These are phyloP conservation scores for Coturnix japonica DNA, from an alignment of 2,113 vertebrate species.

Conservation along the genomic window DNA sequence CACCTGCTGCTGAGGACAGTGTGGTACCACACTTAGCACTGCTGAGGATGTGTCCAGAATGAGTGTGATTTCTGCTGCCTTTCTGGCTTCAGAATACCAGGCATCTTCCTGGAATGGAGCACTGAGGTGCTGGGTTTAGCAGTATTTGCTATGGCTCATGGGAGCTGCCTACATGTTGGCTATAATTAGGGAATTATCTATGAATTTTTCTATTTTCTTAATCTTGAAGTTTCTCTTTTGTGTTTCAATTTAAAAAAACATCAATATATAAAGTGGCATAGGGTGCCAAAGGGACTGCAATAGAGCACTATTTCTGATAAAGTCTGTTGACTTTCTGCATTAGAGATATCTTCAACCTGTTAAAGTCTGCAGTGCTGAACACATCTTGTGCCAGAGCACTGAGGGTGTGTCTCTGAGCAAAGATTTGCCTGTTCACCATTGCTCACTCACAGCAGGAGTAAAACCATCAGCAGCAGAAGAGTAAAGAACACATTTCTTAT, in stretches of 20 bases:
- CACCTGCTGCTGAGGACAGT: neutral
- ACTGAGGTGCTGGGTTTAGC: neutral
- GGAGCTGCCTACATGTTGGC: fast-evolving
- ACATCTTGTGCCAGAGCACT: fast-evolving
- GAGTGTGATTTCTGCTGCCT: neutral
- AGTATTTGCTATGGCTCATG: neutral
- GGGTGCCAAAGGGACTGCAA: neutral
- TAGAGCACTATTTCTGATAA: fast-evolving
- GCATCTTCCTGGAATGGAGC: neutral
- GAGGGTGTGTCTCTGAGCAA: fast-evolving
- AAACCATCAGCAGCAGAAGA: neutral
- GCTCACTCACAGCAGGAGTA: neutral
- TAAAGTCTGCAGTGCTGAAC: neutral
- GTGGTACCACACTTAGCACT: fast-evolving
- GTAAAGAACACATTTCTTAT: neutral
- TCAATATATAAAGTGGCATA: neutral
- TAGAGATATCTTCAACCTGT: neutral
- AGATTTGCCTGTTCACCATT: neutral
- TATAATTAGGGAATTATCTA: neutral
- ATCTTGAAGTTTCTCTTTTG: neutral
- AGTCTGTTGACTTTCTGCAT: neutral
- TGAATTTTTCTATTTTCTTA: neutral
- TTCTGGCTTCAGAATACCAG: neutral
- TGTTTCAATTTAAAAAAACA: fast-evolving
- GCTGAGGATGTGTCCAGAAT: too few relatives aligned